A percentile compares a stretch with the other conserved stretches of the same genome.
Evolutionary conservation across 35 echinoderm and acorn worm genomes (phyloP).

Genomic region (Diadema setosum): DNA sequence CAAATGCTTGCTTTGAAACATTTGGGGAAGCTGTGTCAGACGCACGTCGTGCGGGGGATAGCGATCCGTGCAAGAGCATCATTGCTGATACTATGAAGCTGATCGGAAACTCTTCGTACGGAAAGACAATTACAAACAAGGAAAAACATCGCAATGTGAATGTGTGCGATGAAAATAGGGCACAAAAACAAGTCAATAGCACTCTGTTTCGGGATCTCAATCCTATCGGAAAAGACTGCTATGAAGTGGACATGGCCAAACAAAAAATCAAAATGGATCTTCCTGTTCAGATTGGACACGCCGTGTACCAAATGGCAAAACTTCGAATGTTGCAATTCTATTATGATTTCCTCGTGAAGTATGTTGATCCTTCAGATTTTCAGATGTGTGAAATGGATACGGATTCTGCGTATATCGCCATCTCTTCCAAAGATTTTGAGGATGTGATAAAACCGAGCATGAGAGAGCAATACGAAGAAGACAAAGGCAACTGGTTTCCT

Average conservation of each 20-base stretch:
- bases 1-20: not conserved
- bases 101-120: slow-evolving; percentile 49
- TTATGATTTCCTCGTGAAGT: slow-evolving; percentile 53
- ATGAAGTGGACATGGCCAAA: slow-evolving; percentile 28
- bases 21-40: slow-evolving; percentile 41
- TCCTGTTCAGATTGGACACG: slow-evolving; percentile 34
- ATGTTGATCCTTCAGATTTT: slow-evolving; percentile 35
- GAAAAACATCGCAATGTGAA: slow-evolving; percentile 37
- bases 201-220: slow-evolving; percentile 18
- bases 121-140: slow-evolving; percentile 54
- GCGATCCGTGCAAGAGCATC: not conserved
- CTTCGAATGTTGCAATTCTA: slow-evolving; percentile 58
- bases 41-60: slow-evolving; percentile 6
- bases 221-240: slow-evolving; percentile 7
- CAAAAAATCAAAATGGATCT: slow-evolving; percentile 39
- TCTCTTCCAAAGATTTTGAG: slow-evolving; percentile 14
- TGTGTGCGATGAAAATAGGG: not conserved
- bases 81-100: slow-evolving; percentile 69
- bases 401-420: slow-evolving; percentile 69
- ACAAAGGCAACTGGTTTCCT: slow-evolving; percentile 51
- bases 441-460: slow-evolving; percentile 49
- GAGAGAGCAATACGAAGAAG: not conserved
- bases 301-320: slow-evolving; percentile 51
- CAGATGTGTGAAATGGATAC: slow-evolving; percentile 73
- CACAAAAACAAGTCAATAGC: not conserved